Percentiles rank a stretch among this genome's conserved stretches.
Evolutionary conservation across 2,888 invertebrate genomes (phyloP).

Genomic region (Phania funesta): DNA sequence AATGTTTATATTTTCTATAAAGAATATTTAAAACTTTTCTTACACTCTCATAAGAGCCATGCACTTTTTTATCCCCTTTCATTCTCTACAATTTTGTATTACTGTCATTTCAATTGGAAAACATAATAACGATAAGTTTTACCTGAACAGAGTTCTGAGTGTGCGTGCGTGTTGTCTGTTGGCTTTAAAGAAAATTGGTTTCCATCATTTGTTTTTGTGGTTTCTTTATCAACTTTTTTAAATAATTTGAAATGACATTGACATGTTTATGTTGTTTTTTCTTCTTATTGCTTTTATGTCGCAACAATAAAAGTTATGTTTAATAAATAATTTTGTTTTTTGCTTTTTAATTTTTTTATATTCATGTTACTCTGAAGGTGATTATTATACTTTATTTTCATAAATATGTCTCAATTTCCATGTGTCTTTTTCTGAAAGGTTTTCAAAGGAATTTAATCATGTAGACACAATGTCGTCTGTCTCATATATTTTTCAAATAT

Average conservation of each 20-base stretch:
- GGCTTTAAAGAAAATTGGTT: slow-evolving; percentile 25
- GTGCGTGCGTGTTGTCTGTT: not conserved
- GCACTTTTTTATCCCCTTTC: not conserved
- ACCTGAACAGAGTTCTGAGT: slow-evolving; percentile 33
- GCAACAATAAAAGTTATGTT: slow-evolving; percentile 23
- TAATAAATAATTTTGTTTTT: not conserved
- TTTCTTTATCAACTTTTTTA: slow-evolving; percentile 49
- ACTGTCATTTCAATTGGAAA: slow-evolving; percentile 48
- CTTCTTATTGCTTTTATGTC: not conserved
- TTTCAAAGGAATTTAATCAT: not conserved
- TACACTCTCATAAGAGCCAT: not conserved
- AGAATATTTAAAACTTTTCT: not conserved
- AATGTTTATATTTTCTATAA: not conserved
- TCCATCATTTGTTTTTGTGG: slow-evolving; percentile 60
- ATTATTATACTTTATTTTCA: not conserved
- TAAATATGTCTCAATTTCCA: not conserved
- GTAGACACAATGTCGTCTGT: too few relatives aligned
- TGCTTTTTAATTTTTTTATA: slow-evolving; percentile 46
- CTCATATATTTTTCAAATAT: not conserved
- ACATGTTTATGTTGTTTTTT: slow-evolving; percentile 62
- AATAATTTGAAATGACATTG: slow-evolving; percentile 67
- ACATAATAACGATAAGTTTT: slow-evolving; percentile 41
- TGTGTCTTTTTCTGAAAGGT: not conserved
- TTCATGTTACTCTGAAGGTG: not conserved
- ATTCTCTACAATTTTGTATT: slow-evolving; percentile 10